phyloP scores from a whole-genome alignment of 2,113 vertebrate species.

The Tetraodon nigroviridis region DNA sequence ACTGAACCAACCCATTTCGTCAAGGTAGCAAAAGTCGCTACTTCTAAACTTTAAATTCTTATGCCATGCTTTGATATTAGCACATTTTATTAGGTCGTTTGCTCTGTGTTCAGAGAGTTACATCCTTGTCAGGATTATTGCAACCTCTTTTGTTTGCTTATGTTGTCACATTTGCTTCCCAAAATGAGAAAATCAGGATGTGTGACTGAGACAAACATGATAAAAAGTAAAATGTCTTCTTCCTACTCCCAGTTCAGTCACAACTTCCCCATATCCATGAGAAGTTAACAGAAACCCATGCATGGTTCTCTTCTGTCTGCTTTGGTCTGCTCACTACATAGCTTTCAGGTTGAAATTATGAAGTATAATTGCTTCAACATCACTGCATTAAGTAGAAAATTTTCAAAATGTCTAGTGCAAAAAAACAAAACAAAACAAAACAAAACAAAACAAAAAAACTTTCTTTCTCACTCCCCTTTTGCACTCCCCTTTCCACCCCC shows the following conservation, averaged over 20 bases:
- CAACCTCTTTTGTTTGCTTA: slow-evolving; percentile 52
- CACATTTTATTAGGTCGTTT: slow-evolving; percentile 1
- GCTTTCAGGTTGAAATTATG: not conserved
- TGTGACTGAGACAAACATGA: slow-evolving; percentile 70
- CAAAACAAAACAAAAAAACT: too few species aligned
- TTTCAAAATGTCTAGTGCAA: too few species aligned
- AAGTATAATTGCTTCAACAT: too few species aligned
- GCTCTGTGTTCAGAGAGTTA: slow-evolving; percentile 7
- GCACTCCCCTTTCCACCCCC: too few species aligned
- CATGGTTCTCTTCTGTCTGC: slow-evolving; percentile 69
- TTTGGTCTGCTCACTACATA: slow-evolving; percentile 8
- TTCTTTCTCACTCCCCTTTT: too few species aligned
- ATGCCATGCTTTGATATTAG: slow-evolving; percentile 1
- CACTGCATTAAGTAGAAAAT: too few species aligned
- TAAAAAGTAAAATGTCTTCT: slow-evolving; percentile 73
- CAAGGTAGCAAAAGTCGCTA: too few species aligned
- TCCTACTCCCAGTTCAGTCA: slow-evolving; percentile 75
- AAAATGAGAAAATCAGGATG: slow-evolving; percentile 77
- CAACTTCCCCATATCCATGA: slow-evolving; percentile 79
- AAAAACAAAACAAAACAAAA: too few species aligned
- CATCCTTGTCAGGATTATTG: slow-evolving; percentile 30
- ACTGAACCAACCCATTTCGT: slow-evolving; percentile 21
- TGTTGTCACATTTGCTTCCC: slow-evolving; percentile 68
- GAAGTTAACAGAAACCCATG: slow-evolving; percentile 57
- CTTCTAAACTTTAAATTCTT: not conserved